Percentiles rank a stretch among this genome's conserved stretches.
Conservation (phyloP, 2,888 invertebrate genomes). For the Ochropleura leucogaster region DNA sequence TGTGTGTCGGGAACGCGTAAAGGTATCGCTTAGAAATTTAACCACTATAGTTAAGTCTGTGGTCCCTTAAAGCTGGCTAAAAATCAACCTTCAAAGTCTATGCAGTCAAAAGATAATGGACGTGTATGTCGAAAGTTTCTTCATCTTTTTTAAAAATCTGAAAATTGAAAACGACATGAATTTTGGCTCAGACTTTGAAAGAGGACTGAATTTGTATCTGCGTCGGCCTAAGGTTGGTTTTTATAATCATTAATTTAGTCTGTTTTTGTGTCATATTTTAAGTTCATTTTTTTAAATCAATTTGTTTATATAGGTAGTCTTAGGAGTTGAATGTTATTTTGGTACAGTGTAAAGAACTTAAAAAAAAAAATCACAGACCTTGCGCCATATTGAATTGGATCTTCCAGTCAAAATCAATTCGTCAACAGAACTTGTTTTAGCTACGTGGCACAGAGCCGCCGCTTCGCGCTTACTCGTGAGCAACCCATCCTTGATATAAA, state of each 20-base stretch:
- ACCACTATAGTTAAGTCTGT: no score
- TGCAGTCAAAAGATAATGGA: no score
- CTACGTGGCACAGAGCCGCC: conserved; percentile 8
- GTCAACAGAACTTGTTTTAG: conserved; percentile 44
- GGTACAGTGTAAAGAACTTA: not conserved
- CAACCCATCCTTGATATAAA: conserved; percentile 62
- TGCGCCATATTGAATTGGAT: conserved; percentile 5
- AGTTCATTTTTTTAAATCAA: not conserved
- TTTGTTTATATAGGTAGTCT: not conserved
- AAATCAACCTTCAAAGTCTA: no score
- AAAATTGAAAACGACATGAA: not conserved
- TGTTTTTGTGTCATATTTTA: not conserved
- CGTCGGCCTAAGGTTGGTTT: no score
- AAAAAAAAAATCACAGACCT: not conserved
- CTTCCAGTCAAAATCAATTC: conserved; percentile 11
- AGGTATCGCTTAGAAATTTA: no score
- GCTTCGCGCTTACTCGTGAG: conserved; percentile 48
- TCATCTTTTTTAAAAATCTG: not conserved
- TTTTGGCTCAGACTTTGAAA: not conserved
- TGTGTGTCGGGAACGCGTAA: no score
- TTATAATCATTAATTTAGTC: not conserved
- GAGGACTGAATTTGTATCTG: not conserved
- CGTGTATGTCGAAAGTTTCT: no score
- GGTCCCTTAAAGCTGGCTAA: no score
- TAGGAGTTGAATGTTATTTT: not conserved